phyloP scores from a whole-genome alignment of 2,113 vertebrate species.

The Pontoporia blainvillei region DNA sequence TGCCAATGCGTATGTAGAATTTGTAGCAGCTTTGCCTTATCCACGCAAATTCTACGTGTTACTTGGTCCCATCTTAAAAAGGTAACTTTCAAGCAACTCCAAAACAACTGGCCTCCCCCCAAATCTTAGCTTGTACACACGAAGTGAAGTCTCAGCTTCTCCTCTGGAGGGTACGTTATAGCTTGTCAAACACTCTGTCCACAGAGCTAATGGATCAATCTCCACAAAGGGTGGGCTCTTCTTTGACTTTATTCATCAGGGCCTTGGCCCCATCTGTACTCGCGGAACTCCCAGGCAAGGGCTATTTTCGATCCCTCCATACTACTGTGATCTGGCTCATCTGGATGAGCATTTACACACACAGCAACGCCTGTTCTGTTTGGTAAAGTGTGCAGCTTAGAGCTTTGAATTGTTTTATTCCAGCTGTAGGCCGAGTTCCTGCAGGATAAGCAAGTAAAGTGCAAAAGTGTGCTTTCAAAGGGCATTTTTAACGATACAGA shows the following conservation, averaged over 20 bases:
- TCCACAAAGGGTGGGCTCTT: background rate
- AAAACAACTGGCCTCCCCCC: background rate
- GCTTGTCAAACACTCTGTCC: background rate
- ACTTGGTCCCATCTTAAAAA: background rate
- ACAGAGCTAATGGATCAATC: background rate
- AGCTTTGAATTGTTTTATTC: slow-evolving; percentile 42
- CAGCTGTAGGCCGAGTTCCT: slow-evolving; percentile 20
- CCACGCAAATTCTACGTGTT: fast-evolving
- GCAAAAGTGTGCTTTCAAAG: background rate
- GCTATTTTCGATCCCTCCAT: background rate
- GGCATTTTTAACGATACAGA: slow-evolving; percentile 1
- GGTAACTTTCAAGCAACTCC: background rate
- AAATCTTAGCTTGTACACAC: background rate
- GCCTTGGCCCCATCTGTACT: background rate
- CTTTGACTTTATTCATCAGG: background rate
- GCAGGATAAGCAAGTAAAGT: slow-evolving; percentile 48
- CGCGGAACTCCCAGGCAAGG: background rate
- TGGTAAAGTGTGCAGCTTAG: background rate
- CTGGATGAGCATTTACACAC: background rate
- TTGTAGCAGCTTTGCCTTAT: background rate
- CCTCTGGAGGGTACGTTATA: background rate
- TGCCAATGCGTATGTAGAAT: background rate
- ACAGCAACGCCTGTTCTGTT: background rate
- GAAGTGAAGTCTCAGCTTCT: background rate
- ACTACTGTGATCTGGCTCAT: background rate